These are phyloP conservation scores for Pedetes capensis DNA, from an alignment of 2,113 vertebrate genomes.

Conservation along the genomic window DNA sequence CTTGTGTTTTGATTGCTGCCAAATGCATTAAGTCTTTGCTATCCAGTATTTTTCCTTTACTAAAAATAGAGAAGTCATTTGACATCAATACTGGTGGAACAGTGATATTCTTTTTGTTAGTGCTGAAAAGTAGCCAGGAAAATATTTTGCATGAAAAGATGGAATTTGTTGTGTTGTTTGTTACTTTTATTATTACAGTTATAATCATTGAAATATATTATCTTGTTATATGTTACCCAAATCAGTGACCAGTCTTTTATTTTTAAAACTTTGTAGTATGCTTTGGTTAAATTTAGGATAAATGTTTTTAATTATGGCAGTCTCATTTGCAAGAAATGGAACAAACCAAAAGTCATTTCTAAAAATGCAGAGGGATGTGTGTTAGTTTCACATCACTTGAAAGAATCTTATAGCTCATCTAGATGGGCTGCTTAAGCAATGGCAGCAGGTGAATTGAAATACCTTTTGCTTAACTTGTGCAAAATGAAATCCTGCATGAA, in stretches of 20 bases:
- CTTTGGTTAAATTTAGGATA: neutral
- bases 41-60: constrained; percentile 30
- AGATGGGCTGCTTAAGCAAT: neutral
- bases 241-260: neutral
- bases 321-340: neutral
- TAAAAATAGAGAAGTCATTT: constrained; percentile 46
- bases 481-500: neutral
- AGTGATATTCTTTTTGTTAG: constrained; percentile 33
- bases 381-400: neutral
- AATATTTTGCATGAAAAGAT: constrained; percentile 45
- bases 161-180: constrained; percentile 7
- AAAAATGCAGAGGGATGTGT: neutral
- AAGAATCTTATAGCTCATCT: neutral
- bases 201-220: neutral
- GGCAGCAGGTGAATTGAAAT: neutral
- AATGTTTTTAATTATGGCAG: neutral
- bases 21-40: neutral
- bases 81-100: constrained; percentile 22
- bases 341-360: constrained; percentile 44
- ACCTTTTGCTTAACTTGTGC: neutral
- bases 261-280: neutral
- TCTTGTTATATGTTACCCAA: neutral
- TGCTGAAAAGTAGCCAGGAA: constrained; percentile 14
- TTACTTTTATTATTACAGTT: neutral
- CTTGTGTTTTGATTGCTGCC: constrained; percentile 44